Base-by-base conservation (phyloP, 2,888 invertebrate species). In the Nomada ferruginata region DNA sequence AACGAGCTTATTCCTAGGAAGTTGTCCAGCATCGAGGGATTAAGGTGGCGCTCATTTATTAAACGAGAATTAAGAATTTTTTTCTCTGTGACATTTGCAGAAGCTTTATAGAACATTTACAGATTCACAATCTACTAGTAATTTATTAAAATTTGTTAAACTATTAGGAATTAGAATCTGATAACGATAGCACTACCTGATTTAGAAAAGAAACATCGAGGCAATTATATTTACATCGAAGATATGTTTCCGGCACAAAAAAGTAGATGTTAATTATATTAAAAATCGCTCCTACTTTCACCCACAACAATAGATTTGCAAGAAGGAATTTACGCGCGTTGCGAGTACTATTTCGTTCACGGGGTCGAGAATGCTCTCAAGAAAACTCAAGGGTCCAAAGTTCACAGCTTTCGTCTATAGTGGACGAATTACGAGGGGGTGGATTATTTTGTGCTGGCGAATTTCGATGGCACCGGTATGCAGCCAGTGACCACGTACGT, bases 21-120 rank as follows among this genome's bases (percentile, higher is more conserved):
- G 29, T 64, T 26, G 52, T 44, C 53, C 44, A 47, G 61, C 42
- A 26, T 18, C 26, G 4, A 36, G 9, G 61, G 55, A 73, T 68
- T 63, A 73, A 74, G 59, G 52, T 53, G 52, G 15, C 69, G 20
- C 4, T 52, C 52, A 42, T 36, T 55, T 60, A 29, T 70, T 53
- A n/a, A 29, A 13, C 20, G n/a, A 36, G 36, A 36, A 36, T 36
- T 36, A 36, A 36, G 36, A 36, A 26, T 26, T 36, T 9, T 36
- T 36, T 7, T 7, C 36, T 36, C 36, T 7, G 36, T 36, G 36
- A 7, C 36, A 36, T 36, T 36, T 36, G 0, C 36, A 9, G 36
- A 36, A 36, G 36, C 36, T 5, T 36, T 36, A 7, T 7, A 36
- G 36, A 36, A 36, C 36, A 36, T 36, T 36, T 7, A 7, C 36